Conservation (phyloP, 1,140 invertebrate species). For the Reticulitermes speratus region DNA sequence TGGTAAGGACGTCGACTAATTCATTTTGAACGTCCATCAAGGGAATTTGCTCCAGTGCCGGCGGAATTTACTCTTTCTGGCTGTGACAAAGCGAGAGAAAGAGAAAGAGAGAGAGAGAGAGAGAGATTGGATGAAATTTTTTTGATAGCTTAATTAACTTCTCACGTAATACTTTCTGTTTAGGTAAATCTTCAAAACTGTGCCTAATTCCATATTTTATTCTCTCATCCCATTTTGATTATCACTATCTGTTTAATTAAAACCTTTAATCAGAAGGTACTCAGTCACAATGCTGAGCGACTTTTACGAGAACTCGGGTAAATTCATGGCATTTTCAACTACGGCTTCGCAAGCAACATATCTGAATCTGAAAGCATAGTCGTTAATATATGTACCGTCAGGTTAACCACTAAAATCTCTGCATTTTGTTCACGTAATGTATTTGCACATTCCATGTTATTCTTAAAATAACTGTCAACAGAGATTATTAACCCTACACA, state of each 20-base stretch:
- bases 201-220: not conserved
- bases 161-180: constrained; percentile 4
- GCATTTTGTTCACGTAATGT: no score
- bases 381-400: no score
- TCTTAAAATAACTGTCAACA: no score
- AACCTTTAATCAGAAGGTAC: not conserved
- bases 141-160: constrained; percentile 14
- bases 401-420: no score
- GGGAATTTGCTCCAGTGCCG: not conserved
- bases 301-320: not conserved
- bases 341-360: no score
- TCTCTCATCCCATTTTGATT: not conserved
- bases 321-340: not conserved
- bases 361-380: no score
- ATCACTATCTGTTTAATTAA: not conserved
- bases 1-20: not conserved
- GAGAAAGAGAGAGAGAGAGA: not conserved
- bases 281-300: not conserved
- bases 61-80: not conserved
- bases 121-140: not conserved
- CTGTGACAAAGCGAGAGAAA: not conserved
- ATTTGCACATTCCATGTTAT: no score
- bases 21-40: not conserved
- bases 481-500: no score
- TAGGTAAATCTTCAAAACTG: not conserved